Evolutionary conservation across 2,113 vertebrate genomes (phyloP).

Genomic region (Pteronura brasiliensis): DNA sequence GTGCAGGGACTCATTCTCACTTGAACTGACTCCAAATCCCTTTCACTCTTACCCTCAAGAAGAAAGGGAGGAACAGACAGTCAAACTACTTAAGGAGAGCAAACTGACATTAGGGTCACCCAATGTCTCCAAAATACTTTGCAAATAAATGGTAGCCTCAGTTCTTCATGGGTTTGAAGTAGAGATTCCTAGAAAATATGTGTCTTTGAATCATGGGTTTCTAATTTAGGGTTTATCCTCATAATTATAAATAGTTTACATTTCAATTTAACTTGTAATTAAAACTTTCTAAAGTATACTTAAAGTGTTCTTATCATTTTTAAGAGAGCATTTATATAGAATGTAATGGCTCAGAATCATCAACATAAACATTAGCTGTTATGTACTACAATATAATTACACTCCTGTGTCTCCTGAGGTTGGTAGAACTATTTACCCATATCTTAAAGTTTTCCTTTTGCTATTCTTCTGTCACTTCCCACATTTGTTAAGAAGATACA

Average conservation of each 20-base stretch:
- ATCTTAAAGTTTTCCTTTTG: neutral
- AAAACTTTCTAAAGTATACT: neutral
- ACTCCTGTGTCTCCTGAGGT: neutral
- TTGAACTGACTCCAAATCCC: neutral
- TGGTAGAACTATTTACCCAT: neutral
- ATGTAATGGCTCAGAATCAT: neutral
- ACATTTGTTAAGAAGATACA: neutral
- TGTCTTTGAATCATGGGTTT: neutral
- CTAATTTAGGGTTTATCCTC: neutral
- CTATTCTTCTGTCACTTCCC: neutral
- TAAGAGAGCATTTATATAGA: neutral
- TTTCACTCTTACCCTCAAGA: neutral
- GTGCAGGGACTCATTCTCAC: neutral
- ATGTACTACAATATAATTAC: neutral
- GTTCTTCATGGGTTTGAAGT: neutral
- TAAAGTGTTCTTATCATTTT: neutral
- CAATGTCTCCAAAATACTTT: neutral
- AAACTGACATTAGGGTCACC: neutral
- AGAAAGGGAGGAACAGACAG: neutral
- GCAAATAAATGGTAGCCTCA: neutral
- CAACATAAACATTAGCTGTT: neutral
- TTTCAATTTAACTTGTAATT: neutral
- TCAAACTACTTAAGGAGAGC: neutral
- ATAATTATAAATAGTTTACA: neutral
- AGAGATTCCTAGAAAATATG: neutral